These are phyloP conservation scores for Gallirallus australis DNA, from an alignment of 2,797 vertebrate species.

Conservation along the genomic window DNA sequence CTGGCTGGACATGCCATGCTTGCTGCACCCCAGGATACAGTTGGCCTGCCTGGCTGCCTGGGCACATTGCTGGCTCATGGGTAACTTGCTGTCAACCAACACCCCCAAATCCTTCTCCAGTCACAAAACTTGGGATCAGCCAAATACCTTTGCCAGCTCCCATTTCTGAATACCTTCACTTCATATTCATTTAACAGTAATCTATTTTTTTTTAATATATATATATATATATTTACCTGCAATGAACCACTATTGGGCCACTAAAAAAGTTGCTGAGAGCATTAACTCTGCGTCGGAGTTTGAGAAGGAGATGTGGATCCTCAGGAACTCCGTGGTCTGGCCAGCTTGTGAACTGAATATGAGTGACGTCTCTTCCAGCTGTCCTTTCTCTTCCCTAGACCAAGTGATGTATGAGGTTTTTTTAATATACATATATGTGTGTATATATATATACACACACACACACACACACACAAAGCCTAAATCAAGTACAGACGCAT, in stretches of 20 bases:
- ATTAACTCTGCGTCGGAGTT: constrained; percentile 91
- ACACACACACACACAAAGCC: not conserved
- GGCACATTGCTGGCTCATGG: no score
- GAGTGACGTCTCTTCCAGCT: constrained; percentile 89
- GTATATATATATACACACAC: no score
- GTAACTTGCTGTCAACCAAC: no score
- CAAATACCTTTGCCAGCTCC: not conserved
- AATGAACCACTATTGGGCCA: constrained; percentile 93
- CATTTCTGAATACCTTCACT: not conserved
- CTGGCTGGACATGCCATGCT: no score
- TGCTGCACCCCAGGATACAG: no score
- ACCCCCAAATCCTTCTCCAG: no score
- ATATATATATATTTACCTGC: constrained; percentile 83
- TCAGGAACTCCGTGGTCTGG: constrained; percentile 96
- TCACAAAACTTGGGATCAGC: not conserved
- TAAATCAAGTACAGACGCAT: not conserved
- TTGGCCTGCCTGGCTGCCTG: no score
- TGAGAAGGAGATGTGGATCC: constrained; percentile 92
- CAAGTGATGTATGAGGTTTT: not conserved
- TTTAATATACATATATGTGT: not conserved
- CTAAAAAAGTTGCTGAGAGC: constrained; percentile 96
- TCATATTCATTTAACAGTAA: not conserved
- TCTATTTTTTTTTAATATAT: not conserved
- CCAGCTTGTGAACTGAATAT: constrained; percentile 98
- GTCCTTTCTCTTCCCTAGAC: constrained; percentile 87